Base-by-base conservation (phyloP, 1,140 invertebrate genomes). In the Lepeophtheirus salmonis region DNA sequence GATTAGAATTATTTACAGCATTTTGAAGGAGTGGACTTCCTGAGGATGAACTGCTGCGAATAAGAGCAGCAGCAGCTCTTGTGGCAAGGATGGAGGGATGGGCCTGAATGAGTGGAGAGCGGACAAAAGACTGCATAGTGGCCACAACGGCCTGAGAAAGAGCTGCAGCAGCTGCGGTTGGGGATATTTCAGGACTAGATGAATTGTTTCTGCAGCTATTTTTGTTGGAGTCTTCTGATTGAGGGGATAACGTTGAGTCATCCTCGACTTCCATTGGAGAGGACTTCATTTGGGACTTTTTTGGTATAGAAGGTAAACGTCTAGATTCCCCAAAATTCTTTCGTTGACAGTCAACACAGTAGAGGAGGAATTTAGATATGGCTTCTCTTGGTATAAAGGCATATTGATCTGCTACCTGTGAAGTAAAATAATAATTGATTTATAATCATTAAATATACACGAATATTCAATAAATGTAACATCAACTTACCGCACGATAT, bases 371-470 rank as follows among this genome's bases (percentile, higher is more conserved):
- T 65, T 86, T 81, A 49, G 90, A 95, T 67, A 96, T 89, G 1
- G 90, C 89, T 73, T 95, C 89, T 25, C 89, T 79, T 1, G 90
- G 90, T 59, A 96, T 76, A 68, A 94, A 95, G 3, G 89, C 88
- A 73, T 91, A 94, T 50, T 85, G 89, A 70, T 95, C 89, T 10
- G 89, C 90, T 67, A 95, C 91, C 89, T 94, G 76, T 23, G 76
- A 75, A 65, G 67, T 67, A 71, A 13, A 62, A 63, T 55, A 50
- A 70, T 4, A 60, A 56, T 23, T 26, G 21, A 52, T 6, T 52
- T 16, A 52, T 41, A n/a, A 10, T 10, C 30, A 41, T 6, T 41
- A 41, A 41, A 10, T n/a, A 41, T 41, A 10, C 6, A 41, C 30
- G n/a, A 41, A 41, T 41, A 10, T 41, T 6, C n/a, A n/a, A n/a